Evolutionary conservation across 2,888 invertebrate species (phyloP), one percentile per base, ranked within the genome.

Genomic region (Lochmaea crataegi): DNA sequence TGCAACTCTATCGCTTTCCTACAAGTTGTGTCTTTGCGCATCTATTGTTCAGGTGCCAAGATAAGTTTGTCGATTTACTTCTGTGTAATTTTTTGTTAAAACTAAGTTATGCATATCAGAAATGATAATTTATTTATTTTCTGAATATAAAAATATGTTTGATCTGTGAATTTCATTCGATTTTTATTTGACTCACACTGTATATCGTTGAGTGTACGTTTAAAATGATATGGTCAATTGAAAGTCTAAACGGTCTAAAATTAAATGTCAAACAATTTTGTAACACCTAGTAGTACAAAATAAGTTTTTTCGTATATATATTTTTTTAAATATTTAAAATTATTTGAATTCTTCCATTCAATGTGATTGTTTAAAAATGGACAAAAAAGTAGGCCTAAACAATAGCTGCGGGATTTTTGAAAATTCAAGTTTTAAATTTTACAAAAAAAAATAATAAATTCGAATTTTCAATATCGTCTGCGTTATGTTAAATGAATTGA

Each of bases 241-340:
- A 73, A 77, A 73, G 48, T 32, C 26, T 18, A 56, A 22, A 66
- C 75, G 77, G 76, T 75, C 77, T 78, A 77, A 75, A 61, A 60
- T 61, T 45, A 16, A 7, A 38, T 70, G 71, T 72, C 60, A 68
- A 61, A 70, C 67, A 65, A 45, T 66, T 71, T 72, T 70, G 65
- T 72, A 72, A 65, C 71, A 76, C 75, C 72, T 75, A 32, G 68
- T 60, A 72, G 77, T 77, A 77, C 75, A 77, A 77, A 70, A 74
- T 67, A 26, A 70, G 68, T 77, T 77, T 53, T 53, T 32, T 53
- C 53, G 63, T 38, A 68, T 75, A 68, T 75, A 75, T 74, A 74
- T 75, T 75, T 73, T 73, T 72, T 75, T 71, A 68, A 60, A 57
- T 4, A 56, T 67, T 63, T 60, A 63, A 68, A 60, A 71, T 72